Base-by-base conservation (phyloP, 2,797 vertebrate genomes). In the Podargus strigoides region DNA sequence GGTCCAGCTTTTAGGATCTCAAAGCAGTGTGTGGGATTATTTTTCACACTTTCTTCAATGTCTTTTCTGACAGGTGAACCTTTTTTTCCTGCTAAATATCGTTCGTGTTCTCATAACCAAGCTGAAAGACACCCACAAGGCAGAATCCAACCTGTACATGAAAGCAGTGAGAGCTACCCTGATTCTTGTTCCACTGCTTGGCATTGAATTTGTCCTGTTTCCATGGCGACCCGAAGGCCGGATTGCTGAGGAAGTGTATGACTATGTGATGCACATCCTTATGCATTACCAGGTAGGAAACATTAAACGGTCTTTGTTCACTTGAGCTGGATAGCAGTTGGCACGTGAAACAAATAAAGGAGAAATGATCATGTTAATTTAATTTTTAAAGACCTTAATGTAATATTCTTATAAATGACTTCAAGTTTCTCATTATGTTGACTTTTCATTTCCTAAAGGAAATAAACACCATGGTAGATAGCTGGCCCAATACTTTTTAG, bases 81-180 rank as follows among this genome's bases (percentile, higher is more conserved):
- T 99, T 49, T 99, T 99, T 96, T 99, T 99, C 85, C 98, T 99
- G 26, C 97, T 99, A 32, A 99, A 99, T 85, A 99, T 99, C 2
- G 99, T 99, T 12, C 98, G 99, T 26, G 99, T 99, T 49, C 98
- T 99, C 84, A 99, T 99, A 97, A 99, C 99, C 78, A 99, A 99
- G 94, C 97, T 99, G 94, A 99, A 99, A 85, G 99, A 99, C 87
- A 99, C 99, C 10, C 99, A 99, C 96, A 99, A 99, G 73, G 99
- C 99, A 0, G 99, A 99, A 96, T 99, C 99, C 28, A 99, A 99
- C 80, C 98, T 99, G 30, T 99, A 99, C 97, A 99, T 99, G 99
- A 99, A 99, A 93, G 99, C 99, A 0, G 99, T 99, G 81, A 98
- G 99, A 83, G 99, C 99, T 19, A 99, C 99, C 0, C 98, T 99